phyloP scores from a whole-genome alignment of 1,140 invertebrate genomes.

The Atta colombica region DNA sequence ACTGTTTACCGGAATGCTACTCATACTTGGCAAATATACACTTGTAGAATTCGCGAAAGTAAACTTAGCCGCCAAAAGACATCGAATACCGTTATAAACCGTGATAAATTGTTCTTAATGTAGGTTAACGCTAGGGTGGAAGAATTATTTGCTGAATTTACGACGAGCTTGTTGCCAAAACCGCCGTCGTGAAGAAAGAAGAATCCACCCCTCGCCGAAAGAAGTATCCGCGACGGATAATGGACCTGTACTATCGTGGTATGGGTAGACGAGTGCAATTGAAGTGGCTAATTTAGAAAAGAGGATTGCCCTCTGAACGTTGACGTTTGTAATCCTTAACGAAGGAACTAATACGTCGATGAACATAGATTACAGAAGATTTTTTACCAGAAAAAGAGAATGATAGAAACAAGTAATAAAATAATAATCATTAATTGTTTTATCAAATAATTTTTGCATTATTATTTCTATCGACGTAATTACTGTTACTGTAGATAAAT shows the following conservation, averaged over 20 bases:
- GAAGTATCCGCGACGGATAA: conserved; percentile 70
- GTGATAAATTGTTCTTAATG: conserved; percentile 73
- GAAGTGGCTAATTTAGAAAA: conserved; percentile 78
- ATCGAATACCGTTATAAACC: conserved; percentile 68
- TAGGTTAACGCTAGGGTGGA: conserved; percentile 69
- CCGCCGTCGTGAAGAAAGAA: conserved; percentile 66
- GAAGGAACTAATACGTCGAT: conserved; percentile 33
- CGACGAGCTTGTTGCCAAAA: conserved; percentile 76
- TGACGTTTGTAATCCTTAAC: conserved; percentile 75
- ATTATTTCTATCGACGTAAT: too few species aligned
- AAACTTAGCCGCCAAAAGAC: conserved; percentile 46
- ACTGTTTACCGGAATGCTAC: conserved; percentile 21
- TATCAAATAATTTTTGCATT: too few species aligned
- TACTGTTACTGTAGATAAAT: too few species aligned
- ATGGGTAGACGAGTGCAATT: conserved; percentile 19
- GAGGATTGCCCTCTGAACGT: conserved; percentile 69
- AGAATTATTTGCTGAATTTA: conserved; percentile 77
- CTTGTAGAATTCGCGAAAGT: conserved; percentile 32
- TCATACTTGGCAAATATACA: conserved; percentile 60
- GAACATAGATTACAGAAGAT: background rate
- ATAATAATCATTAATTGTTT: background rate
- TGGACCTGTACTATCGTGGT: conserved; percentile 48
- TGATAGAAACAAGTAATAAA: background rate
- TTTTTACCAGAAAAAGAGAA: background rate
- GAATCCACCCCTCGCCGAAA: conserved; percentile 10